A percentile compares a stretch with the other conserved stretches of the same genome.
Conservation (phyloP, 1,140 invertebrate genomes). For the Cephus cinctus region DNA sequence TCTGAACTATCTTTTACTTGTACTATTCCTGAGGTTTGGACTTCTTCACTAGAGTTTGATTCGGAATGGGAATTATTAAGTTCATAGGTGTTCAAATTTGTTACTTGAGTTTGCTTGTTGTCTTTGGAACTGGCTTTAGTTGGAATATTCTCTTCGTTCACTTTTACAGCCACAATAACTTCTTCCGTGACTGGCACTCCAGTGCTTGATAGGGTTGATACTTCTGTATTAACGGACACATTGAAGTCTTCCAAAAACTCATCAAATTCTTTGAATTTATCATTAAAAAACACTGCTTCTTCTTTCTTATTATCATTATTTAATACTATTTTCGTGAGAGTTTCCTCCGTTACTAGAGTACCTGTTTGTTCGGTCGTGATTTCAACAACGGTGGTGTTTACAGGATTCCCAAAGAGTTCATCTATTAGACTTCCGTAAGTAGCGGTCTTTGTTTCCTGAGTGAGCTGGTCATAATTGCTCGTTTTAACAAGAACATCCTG, state of each 20-base stretch:
- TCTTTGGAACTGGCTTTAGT: no score
- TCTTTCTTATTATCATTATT: constrained; percentile 15
- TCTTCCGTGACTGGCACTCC: no score
- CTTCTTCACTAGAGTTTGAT: no score
- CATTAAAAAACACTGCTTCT: constrained; percentile 23
- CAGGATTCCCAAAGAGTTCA: constrained; percentile 1
- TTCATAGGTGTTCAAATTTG: no score
- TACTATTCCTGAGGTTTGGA: no score
- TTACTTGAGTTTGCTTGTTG: no score
- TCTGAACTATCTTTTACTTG: no score
- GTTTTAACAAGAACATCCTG: constrained; percentile 14
- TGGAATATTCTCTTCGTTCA: background rate
- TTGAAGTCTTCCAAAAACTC: constrained; percentile 49
- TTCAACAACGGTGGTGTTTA: background rate
- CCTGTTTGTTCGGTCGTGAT: background rate
- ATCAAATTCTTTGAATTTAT: constrained; percentile 46
- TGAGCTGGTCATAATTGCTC: constrained; percentile 38
- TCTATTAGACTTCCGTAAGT: constrained; percentile 20
- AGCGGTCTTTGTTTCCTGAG: constrained; percentile 36
- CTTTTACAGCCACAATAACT: background rate
- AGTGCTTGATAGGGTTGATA: no score
- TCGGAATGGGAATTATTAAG: no score
- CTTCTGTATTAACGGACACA: constrained; percentile 25
- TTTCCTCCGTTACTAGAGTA: constrained; percentile 21
- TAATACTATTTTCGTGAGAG: constrained; percentile 20